Conservation (phyloP, 2,113 vertebrate species). For the Calyptommatus sinebrachiatus region DNA sequence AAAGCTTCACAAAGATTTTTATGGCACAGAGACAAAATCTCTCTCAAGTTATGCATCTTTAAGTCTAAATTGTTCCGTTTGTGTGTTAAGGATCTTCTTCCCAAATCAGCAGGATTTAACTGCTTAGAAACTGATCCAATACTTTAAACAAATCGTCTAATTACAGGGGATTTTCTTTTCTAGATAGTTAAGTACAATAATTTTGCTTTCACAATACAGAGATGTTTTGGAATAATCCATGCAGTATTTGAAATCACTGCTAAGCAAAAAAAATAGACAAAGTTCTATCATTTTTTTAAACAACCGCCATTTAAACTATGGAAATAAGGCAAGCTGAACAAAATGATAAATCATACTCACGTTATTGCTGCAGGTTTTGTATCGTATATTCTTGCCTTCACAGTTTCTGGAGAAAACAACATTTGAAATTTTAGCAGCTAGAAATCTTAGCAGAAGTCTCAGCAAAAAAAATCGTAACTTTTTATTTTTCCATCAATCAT, state of each 20-base stretch:
- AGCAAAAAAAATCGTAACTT: neutral
- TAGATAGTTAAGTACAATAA: neutral
- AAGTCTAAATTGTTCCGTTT: neutral
- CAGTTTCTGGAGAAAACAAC: constrained; percentile 78
- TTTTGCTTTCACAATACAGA: neutral
- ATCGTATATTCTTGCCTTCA: constrained; percentile 90
- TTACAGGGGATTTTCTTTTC: neutral
- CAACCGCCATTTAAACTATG: constrained; percentile 41
- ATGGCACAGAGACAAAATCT: neutral
- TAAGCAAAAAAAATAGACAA: constrained; percentile 49
- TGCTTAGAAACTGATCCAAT: neutral
- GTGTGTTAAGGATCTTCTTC: neutral
- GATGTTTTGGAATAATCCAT: neutral
- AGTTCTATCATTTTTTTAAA: constrained; percentile 18
- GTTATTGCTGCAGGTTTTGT: constrained; percentile 90
- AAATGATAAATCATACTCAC: constrained; percentile 75
- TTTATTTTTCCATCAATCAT: constrained; percentile 26
- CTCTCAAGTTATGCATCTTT: neutral
- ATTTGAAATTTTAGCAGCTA: neutral
- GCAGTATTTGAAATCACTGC: neutral
- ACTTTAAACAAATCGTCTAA: neutral
- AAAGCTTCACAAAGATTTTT: neutral
- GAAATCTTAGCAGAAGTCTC: neutral
- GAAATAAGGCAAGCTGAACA: constrained; percentile 41
- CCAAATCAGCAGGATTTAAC: neutral